Evolutionary conservation across 2,888 invertebrate genomes (phyloP).

Genomic region (Tenthredo mesomela): DNA sequence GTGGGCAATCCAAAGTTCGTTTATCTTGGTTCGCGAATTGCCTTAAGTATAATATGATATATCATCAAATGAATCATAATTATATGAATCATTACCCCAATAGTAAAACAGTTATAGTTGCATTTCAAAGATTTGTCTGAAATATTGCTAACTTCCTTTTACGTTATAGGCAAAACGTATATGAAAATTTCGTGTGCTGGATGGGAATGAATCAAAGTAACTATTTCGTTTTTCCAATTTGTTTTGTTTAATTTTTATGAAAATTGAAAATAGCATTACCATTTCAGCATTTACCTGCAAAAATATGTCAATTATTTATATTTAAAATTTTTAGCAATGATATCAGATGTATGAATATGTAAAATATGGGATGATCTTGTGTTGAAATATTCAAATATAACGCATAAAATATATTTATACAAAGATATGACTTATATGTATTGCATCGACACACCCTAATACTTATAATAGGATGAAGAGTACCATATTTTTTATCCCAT

Average conservation of each 20-base stretch:
- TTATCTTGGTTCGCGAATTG: neutral
- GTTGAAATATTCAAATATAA: neutral
- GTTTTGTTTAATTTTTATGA: neutral
- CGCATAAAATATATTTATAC: neutral
- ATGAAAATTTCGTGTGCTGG: neutral
- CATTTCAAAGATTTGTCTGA: neutral
- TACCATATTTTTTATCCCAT: neutral
- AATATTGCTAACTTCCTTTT: neutral
- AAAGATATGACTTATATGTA: neutral
- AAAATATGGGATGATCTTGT: neutral
- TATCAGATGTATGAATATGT: neutral
- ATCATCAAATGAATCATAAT: neutral
- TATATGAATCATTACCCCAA: neutral
- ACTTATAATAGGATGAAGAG: neutral
- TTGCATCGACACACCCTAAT: neutral
- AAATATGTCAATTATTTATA: neutral
- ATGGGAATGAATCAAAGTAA: neutral
- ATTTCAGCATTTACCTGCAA: slow-evolving; percentile 1
- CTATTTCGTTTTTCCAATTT: neutral
- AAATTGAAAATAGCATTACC: neutral
- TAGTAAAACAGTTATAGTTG: neutral
- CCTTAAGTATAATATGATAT: neutral
- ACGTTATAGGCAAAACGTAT: neutral
- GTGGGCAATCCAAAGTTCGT: neutral
- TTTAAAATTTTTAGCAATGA: neutral